Evolutionary conservation across 1,140 invertebrate genomes (phyloP).

Genomic region (Drosophila equinoxialis): DNA sequence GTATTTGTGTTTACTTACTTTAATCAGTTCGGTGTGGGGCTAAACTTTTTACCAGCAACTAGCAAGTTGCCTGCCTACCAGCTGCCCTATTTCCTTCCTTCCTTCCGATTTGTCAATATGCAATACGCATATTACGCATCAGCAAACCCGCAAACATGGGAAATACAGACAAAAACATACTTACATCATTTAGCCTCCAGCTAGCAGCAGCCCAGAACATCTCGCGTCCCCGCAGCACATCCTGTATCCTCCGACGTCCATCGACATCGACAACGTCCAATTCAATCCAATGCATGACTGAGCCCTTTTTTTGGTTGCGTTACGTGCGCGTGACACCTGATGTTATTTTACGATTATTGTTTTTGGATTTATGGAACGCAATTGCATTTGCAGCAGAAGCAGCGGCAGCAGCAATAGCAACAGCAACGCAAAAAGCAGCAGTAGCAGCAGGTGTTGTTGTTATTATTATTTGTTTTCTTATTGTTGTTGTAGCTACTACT

Average conservation of each 20-base stretch:
- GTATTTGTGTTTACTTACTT: neutral
- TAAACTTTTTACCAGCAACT: neutral
- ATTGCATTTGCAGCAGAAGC: slow-evolving; percentile 66
- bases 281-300: slow-evolving; percentile 21
- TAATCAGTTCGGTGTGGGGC: neutral
- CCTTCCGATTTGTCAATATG: slow-evolving; percentile 3
- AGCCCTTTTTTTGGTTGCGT: slow-evolving; percentile 38
- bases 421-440: slow-evolving; percentile 18
- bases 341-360: slow-evolving; percentile 81
- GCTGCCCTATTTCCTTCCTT: neutral
- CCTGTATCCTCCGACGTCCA: slow-evolving; percentile 11
- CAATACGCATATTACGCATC: slow-evolving; percentile 8
- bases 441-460: slow-evolving; percentile 45
- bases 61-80: neutral
- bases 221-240: slow-evolving; percentile 15
- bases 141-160: neutral
- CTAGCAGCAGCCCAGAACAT: slow-evolving; percentile 20
- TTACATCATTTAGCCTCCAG: slow-evolving; percentile 38
- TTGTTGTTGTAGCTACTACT: slow-evolving; percentile 4
- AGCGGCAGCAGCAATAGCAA: slow-evolving; percentile 56
- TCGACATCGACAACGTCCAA: neutral
- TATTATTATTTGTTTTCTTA: slow-evolving; percentile 7
- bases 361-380: slow-evolving; percentile 78
- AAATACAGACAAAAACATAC: neutral
- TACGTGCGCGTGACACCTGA: slow-evolving; percentile 77